Evolutionary conservation across 2,797 vertebrate species (phyloP).

Genomic region (Xerus rutilus): DNA sequence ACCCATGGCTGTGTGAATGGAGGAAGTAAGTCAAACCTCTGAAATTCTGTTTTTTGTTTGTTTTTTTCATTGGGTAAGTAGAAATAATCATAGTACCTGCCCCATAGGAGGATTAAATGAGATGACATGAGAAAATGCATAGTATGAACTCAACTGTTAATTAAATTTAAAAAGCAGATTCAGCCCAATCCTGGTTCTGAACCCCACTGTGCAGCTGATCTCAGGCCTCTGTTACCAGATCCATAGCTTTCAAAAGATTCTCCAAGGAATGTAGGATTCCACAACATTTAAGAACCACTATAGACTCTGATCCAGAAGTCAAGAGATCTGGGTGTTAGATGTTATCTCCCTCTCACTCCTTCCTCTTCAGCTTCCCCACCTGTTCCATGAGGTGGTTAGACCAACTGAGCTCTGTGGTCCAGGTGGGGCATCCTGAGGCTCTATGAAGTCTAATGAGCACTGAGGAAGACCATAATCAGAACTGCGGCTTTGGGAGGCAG

Average conservation of each 20-base stretch:
- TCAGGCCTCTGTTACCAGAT: neutral
- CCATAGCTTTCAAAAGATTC: neutral
- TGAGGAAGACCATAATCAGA: neutral
- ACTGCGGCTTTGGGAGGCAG: neutral
- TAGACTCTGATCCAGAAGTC: neutral
- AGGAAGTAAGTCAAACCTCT: neutral
- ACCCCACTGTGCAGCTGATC: neutral
- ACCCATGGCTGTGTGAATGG: neutral
- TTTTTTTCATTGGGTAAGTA: neutral
- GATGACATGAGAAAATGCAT: neutral
- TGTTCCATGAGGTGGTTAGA: neutral
- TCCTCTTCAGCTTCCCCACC: neutral
- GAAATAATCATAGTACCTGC: neutral
- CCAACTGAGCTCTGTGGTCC: neutral
- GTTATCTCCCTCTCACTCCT: neutral
- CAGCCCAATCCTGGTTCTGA: neutral
- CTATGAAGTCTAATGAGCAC: constrained; percentile 22
- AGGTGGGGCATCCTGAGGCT: neutral
- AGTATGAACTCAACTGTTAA: neutral
- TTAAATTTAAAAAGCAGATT: constrained; percentile 24
- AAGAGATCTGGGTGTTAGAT: neutral
- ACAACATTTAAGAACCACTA: neutral
- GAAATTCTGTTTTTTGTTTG: neutral
- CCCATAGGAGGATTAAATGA: neutral
- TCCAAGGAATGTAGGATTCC: neutral